Conservation (phyloP, 2,888 invertebrate species). For the Luffia ferchaultella region DNA sequence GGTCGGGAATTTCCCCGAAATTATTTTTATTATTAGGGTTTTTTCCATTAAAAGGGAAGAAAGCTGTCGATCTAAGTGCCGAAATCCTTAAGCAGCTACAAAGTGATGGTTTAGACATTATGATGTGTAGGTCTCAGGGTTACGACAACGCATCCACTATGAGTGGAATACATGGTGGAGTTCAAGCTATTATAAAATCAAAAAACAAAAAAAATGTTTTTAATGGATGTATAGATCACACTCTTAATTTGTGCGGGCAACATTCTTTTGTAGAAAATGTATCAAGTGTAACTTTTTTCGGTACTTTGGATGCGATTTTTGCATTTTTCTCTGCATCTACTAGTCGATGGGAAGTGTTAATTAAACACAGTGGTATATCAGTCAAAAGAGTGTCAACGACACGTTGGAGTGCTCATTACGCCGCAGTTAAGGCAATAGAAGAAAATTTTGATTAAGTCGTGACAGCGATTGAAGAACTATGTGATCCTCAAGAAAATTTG, state of each 20-base stretch:
- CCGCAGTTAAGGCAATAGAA: constrained; percentile 1
- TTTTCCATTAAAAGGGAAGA: constrained; percentile 6
- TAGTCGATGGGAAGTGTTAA: too few relatives aligned
- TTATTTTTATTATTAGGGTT: too few relatives aligned
- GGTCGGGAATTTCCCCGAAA: too few relatives aligned
- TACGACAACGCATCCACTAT: constrained; percentile 8
- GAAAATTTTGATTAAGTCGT: constrained; percentile 9
- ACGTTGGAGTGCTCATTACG: constrained; percentile 4
- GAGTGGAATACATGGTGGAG: constrained; percentile 3
- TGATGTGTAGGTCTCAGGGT: constrained; percentile 9
- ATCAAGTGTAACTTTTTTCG: neutral
- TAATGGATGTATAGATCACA: constrained; percentile 9
- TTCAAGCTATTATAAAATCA: constrained; percentile 10
- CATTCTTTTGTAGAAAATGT: constrained; percentile 1
- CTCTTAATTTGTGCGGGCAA: constrained; percentile 5
- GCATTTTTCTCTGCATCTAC: neutral
- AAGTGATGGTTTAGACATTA: constrained; percentile 6
- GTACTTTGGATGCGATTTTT: neutral
- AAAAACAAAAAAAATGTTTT: constrained; percentile 11
- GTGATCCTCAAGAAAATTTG: constrained; percentile 11
- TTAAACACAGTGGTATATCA: too few relatives aligned
- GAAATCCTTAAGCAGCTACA: constrained; percentile 7
- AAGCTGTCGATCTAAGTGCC: constrained; percentile 7
- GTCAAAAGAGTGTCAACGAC: constrained; percentile 1
- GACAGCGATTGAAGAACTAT: constrained; percentile 11